Base-by-base conservation (phyloP, 2,113 vertebrate species). In the Elachura formosa region DNA sequence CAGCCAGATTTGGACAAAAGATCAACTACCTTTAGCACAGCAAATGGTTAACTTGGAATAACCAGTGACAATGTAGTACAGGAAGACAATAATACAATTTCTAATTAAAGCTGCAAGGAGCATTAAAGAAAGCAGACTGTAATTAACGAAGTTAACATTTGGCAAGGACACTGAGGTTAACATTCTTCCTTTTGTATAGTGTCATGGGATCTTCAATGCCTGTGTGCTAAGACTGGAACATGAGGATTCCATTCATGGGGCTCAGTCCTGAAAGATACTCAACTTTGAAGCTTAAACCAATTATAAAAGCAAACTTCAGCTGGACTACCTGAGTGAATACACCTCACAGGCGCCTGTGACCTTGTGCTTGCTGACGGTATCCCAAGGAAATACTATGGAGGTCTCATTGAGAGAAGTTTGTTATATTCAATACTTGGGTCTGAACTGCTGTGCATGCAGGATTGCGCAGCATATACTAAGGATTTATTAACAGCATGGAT, bases 31-130 rank as follows among this genome's bases (percentile, higher is more conserved):
- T 79, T 87, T 91, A 96, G 88, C 49, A 69, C 19, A 92, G 68
- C 36, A 85, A 95, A 96, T 75, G 34, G 74, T 96, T 96, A 91
- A 92, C 67, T 74, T 73, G 45, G 46, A 88, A 90, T 54, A 94
- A 79, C 85, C 33, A 90, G 38, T 88, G 85, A 95, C 82, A 92
- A n/a, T 80, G 75, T 33, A 46, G 46, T 69, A 66, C 48, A 89
- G 74, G 56, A 94, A 90, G 29, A 89, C 66, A 89, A 96, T 86
- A 96, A 85, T 90, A 87, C 64, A 23, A 75, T 84, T 56, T 89
- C 91, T 90, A 87, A 96, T 93, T 89, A 94, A 94, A 95, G 87
- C 52, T 75, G 45, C 84, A 87, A 91, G 75, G 34, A 95, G 71
- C 75, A 87, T 92, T 90, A 93, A 92, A 89, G 84, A 94, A 94